phyloP scores from a whole-genome alignment of 2,113 vertebrate species.

The Prinia subflava region DNA sequence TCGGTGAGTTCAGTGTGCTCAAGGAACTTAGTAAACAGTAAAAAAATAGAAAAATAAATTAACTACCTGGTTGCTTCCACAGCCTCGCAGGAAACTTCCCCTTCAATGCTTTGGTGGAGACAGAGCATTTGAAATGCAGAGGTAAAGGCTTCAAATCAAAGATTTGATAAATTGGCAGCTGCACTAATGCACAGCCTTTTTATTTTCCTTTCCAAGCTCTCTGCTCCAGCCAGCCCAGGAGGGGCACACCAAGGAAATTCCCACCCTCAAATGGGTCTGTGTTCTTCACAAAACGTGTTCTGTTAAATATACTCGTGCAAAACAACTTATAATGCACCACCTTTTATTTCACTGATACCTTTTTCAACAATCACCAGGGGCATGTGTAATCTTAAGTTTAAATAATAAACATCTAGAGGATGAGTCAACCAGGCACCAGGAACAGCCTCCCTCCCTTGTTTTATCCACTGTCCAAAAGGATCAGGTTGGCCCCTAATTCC shows the following conservation, averaged over 20 bases:
- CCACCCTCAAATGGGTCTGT: neutral
- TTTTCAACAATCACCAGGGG: neutral
- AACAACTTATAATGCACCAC: neutral
- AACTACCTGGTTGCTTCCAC: neutral
- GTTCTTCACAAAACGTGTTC: neutral
- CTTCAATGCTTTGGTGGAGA: neutral
- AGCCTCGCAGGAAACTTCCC: neutral
- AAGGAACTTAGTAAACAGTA: neutral
- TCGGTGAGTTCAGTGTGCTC: neutral
- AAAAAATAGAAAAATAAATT: neutral
- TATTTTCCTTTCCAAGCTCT: neutral
- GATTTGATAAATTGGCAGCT: neutral
- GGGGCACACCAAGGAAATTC: neutral
- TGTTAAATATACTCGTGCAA: neutral
- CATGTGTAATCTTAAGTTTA: neutral
- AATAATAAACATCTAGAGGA: neutral
- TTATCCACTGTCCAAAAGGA: neutral
- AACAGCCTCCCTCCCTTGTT: neutral
- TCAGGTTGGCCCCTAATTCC: neutral
- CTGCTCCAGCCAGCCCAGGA: neutral
- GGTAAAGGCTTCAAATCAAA: neutral
- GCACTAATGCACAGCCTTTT: neutral
- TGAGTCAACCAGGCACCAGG: neutral
- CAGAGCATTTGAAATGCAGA: neutral
- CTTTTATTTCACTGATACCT: neutral